Evolutionary conservation across 2,797 vertebrate genomes (phyloP), one percentile per base, ranked within the genome.

Genomic region (Leuciscus waleckii): DNA sequence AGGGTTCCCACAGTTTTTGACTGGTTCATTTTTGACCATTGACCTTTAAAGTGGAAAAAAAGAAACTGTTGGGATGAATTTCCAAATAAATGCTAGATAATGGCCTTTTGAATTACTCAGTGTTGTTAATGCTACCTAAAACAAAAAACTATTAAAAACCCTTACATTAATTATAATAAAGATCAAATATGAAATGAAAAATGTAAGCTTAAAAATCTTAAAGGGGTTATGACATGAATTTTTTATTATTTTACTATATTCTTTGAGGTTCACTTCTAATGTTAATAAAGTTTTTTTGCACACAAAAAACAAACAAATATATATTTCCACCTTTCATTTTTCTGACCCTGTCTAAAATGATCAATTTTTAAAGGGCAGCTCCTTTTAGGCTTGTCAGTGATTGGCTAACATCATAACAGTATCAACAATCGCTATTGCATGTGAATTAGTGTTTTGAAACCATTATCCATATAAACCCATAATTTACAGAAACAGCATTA

Each of bases 1-100:
- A 84, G 7, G 29, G 46, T 69, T 74, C 41, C 49, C 51, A 56
- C 39, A 29, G 26, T 65, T 65, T 73, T 23, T 37, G 56, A 83
- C 43, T 14, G 9, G 21, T 65, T 32, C 0, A 35, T 63, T 51
- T 75, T n/a, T 58, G 32, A 77, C 54, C 41, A 58, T 26, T 74
- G 56, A 74, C 21, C 58, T 76, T 54, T 77, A 23, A 10, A 13
- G 5, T 39, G 46, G 2, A 63, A 11, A 81, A 37, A 37, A 41
- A 11, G 1, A 43, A 19, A 19, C 7, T 11, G 9, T n/a, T 69
- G 43, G 9, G 5, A 63, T n/a, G 21, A 32, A n/a, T 9, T 10
- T 82, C 56, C 11, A 82, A 23, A 43, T 58, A 7, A 43, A 43
- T 29, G 16, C 7, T 19, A 29, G 23, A 21, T 5, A 26, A 26